Evolutionary conservation across 2,888 invertebrate genomes (phyloP), one percentile per base, ranked within the genome.

Genomic region (Rhogogaster chlorosoma): DNA sequence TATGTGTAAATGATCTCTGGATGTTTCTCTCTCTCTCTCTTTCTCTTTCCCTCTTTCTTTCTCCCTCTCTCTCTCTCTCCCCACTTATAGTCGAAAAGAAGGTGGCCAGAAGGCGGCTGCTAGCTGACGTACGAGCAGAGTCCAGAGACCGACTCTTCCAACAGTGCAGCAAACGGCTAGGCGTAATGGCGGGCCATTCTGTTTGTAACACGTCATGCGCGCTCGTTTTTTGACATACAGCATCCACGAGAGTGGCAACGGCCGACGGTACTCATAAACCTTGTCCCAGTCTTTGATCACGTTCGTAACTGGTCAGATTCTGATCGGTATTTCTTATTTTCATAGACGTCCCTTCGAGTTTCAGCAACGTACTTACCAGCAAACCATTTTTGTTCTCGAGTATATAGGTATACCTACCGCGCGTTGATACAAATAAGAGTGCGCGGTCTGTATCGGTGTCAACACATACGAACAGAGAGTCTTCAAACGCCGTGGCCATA

Each of bases 141-240:
- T 67, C 67, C 67, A 67, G 67, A 67, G 67, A 32, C 18, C 32
- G 71, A 22, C 42, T 73, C 38, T 42, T 73, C 38, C 26, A 73
- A 18, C 71, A 77, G 45, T 49, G 75, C 32, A 49, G 26, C 38
- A 29, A 49, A 12, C 29, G 45, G 18, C 49, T 12, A 26, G 75
- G 26, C 29, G 75, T 77, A 45, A 77, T 77, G 75, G 75, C 75
- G 45, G 75, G 26, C 32, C 75, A 29, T 77, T 77, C 49, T 49
- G 75, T 77, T 49, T 36, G 49, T 49, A 49, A 49, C 75, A 77
- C 75, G 75, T 77, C 75, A 77, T 77, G 75, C 75, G 75, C 75
- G 75, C 12, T 45, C 7, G 29, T 77, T 67, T 67, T 67, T 67
- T 18, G 67, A 67, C 67, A 32, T 67, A 67, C 67, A 67, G 67